Evolutionary conservation across 2,113 vertebrate species (phyloP).

Genomic region (Cygnus atratus): DNA sequence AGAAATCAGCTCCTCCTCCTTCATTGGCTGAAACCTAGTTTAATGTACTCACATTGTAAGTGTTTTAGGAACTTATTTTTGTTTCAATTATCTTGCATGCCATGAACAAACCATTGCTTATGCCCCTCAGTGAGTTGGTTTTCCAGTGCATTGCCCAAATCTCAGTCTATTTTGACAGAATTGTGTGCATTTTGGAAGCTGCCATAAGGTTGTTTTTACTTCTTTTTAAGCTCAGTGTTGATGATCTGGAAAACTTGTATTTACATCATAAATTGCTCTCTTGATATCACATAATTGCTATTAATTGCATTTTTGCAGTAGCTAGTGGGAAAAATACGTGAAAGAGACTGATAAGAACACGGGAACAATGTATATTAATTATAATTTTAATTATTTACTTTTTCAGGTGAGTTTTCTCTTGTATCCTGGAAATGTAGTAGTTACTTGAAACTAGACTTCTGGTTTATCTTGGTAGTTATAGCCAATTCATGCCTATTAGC

Average conservation of each 20-base stretch:
- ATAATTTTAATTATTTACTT: not conserved
- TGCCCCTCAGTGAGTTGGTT: not conserved
- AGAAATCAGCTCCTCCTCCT: not conserved
- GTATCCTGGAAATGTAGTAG: not conserved
- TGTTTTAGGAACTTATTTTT: not conserved
- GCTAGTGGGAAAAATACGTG: not conserved
- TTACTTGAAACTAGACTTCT: not conserved
- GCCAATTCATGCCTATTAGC: not conserved
- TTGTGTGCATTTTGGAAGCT: constrained; percentile 4
- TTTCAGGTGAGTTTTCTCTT: not conserved
- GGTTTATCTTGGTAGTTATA: not conserved
- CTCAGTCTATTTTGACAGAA: constrained; percentile 17
- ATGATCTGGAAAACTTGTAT: constrained; percentile 26
- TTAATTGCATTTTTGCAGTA: constrained; percentile 35
- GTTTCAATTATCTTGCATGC: not conserved
- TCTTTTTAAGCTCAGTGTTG: constrained; percentile 37
- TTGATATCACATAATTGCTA: constrained; percentile 12
- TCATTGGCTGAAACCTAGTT: not conserved
- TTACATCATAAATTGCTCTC: constrained; percentile 41
- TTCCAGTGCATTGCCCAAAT: not conserved
- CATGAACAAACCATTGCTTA: not conserved
- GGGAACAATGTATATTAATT: not conserved
- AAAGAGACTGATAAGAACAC: not conserved
- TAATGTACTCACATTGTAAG: not conserved
- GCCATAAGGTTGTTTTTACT: constrained; percentile 31